Base-by-base conservation (phyloP, 2,113 vertebrate genomes). In the Cyprinodon tularosa region DNA sequence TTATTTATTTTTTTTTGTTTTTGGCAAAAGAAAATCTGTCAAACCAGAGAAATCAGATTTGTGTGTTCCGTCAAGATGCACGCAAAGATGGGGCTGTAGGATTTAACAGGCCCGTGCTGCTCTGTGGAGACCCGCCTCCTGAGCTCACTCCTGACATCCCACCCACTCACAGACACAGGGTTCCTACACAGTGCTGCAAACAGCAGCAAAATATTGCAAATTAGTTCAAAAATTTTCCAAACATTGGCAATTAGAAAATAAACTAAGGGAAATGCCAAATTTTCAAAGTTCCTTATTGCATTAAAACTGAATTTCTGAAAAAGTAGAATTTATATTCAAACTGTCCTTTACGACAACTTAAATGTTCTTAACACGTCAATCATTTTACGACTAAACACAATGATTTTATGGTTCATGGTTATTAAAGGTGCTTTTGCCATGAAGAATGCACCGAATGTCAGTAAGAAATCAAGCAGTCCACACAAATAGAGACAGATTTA, bases 11-110 rank as follows among this genome's bases (percentile, higher is more conserved):
- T 14, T 29, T 29, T 10, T 70, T 66, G 76, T 82, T 90, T 93
- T 90, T 91, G 90, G 86, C 92, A 66, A 94, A 93, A 91, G 72
- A 72, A 91, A 89, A 90, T 84, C 75, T 86, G 78, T 93, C 80
- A 88, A 92, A 91, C 86, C 89, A 93, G 91, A 92, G 78, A 89
- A 90, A 92, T 80, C 82, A 81, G 80, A 81, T 42, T 71, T 66
- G 78, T 77, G 84, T 78, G 71, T 76, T 40, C 66, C 13, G 42
- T 47, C 62, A 20, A 61, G 67, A 77, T 64, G 47, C 61, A 71
- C 77, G 50, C 20, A 20, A n/a, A 83, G 78, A 68, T 73, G 68
- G 37, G 83, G 74, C 83, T 62, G 61, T 67, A 69, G 70, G 83
- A 76, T 72, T 76, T 42, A 78, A 82, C 69, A 57, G 81, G 76